Evolutionary conservation across 2,797 vertebrate species (phyloP), one percentile per base, ranked within the genome.

Genomic region (Menidia menidia): DNA sequence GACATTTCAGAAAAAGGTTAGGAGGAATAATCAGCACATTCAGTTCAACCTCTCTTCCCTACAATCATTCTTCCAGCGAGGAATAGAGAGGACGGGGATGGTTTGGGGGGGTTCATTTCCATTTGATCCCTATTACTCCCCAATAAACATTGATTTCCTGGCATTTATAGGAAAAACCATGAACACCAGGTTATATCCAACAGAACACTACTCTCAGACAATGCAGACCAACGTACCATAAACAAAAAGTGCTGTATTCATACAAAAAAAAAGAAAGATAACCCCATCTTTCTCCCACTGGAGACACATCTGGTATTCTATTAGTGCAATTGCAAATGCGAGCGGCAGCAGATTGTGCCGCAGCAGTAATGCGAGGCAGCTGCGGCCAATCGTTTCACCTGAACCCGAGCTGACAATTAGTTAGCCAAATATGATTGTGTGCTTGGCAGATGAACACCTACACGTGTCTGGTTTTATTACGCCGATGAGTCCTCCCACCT

Each of bases 391-490:
- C 7, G 10, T 39, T 39, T 7, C 35, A 5, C 35, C 35, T 39
- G 35, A 39, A 16, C 15, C 44, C 7, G n/a, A 45, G n/a, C n/a
- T 6, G 16, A 6, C 15, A 45, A 45, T n/a, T 39, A 5, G 35
- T 39, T 39, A 39, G 10, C 4, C 0, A 45, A 6, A 41, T 16
- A n/a, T 43, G 43, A 6, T 16, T 57, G 9, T 58, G 41, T 19
- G 35, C 15, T 16, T 16, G 42, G 35, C 2, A 52, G 32, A 31
- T 45, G 32, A 59, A 70, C 67, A 75, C 68, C 72, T 81, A 71
- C 65, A 72, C 69, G 33, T 79, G 80, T 81, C 73, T 55, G 51
- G 42, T 68, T 39, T 60, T 53, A 59, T 78, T 60, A 65, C 60
- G 61, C 5, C 68, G 71, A 77, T 42, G 52, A 70, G 25, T 35